These are phyloP conservation scores for Lysandra coridon DNA, from an alignment of 2,888 invertebrate genomes.

Conservation along the genomic window DNA sequence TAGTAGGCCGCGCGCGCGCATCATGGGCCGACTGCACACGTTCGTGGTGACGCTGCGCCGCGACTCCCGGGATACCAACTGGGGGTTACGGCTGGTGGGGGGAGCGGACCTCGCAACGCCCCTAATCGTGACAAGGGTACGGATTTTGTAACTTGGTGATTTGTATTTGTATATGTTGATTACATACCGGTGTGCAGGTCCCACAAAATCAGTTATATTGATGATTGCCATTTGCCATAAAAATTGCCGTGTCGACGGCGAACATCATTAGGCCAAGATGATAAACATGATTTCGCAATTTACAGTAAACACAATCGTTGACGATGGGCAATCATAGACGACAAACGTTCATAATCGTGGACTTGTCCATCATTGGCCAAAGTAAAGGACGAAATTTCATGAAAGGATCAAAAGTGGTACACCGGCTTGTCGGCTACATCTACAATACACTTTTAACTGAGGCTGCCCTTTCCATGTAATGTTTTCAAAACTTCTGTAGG, in stretches of 20 bases:
- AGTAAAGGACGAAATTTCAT: not conserved
- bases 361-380: not conserved
- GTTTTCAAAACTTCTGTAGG: not conserved
- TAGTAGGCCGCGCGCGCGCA: constrained; percentile 61
- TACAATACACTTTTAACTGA: not conserved
- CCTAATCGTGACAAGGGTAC: constrained; percentile 93
- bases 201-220: not conserved
- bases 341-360: not conserved
- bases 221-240: not conserved
- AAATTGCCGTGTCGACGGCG: not conserved
- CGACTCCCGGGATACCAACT: constrained; percentile 85
- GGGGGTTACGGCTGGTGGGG: constrained; percentile 94
- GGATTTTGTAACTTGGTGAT: constrained; percentile 32
- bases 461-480: not conserved
- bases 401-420: not conserved
- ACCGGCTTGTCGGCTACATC: not conserved
- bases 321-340: too few species aligned
- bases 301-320: too few species aligned
- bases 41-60: constrained; percentile 87
- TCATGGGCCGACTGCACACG: constrained; percentile 87
- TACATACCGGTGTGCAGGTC: not conserved
- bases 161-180: not conserved
- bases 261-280: not conserved
- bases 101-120: constrained; percentile 93
- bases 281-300: not conserved